Conservation (phyloP, 2,797 vertebrate genomes). For the Gymnoscopelus microlampas region DNA sequence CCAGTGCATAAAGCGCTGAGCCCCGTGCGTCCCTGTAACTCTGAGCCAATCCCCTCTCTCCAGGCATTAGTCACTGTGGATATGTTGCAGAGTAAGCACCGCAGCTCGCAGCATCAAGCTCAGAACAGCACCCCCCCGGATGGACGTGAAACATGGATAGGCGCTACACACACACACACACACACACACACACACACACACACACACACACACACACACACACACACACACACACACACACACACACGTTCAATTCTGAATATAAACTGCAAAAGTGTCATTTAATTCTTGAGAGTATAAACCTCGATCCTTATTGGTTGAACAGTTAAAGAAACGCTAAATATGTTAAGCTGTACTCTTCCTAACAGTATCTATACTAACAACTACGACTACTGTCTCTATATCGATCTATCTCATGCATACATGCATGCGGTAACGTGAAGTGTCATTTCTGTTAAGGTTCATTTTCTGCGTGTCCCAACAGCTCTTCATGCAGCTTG, state of each 20-base stretch:
- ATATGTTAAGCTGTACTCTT: too few relatives aligned
- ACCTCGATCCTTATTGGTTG: too few relatives aligned
- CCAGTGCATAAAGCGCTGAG: slow-evolving; percentile 68
- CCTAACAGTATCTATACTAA: too few relatives aligned
- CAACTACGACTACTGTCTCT: too few relatives aligned
- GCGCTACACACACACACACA: too few relatives aligned
- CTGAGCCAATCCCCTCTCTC: slow-evolving; percentile 69
- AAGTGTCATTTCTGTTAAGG: slow-evolving; percentile 1
- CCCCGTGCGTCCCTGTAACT: slow-evolving; percentile 58
- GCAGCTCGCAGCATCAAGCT: slow-evolving; percentile 60
- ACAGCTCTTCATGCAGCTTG: slow-evolving; percentile 97
- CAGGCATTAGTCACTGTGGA: slow-evolving; percentile 74
- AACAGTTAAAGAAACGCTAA: too few relatives aligned
- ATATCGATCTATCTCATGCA: neutral
- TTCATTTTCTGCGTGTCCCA: neutral
- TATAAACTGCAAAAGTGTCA: neutral
- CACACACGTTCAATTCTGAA: too few relatives aligned
- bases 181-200: too few relatives aligned
- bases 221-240: too few relatives aligned
- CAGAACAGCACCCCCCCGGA: neutral
- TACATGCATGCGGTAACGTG: neutral
- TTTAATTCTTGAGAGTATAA: too few relatives aligned
- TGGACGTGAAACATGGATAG: slow-evolving; percentile 1
- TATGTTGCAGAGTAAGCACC: slow-evolving; percentile 71
- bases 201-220: too few relatives aligned